Evolutionary conservation across 2,113 vertebrate genomes (phyloP), one percentile per base, ranked within the genome.

Genomic region (Rhinogobius similis): DNA sequence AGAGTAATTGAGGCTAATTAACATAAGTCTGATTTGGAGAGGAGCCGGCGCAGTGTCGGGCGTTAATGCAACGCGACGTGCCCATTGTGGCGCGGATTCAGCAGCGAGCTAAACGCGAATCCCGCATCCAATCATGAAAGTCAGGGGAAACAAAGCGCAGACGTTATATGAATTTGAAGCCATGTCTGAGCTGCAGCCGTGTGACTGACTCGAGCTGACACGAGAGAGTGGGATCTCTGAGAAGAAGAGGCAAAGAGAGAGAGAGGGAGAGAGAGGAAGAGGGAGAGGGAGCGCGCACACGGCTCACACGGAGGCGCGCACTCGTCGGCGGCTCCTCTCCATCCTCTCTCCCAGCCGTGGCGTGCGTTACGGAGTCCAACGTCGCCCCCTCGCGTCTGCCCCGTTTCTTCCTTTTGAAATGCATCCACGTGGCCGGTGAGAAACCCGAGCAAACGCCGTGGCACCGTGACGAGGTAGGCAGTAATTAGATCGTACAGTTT

Each of bases 171-270:
- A 62, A 89, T 90, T 90, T 86, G 21, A 81, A 86, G 48, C 86
- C 85, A 78, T 85, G 83, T 90, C 89, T 87, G 87, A 85, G 85
- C 80, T 63, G 85, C 72, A 85, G 81, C 82, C 78, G 82, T 89
- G 89, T 89, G 87, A 91, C 89, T 83, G 87, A 91, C 90, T 89
- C 68, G 65, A 85, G 81, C 75, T 90, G 89, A 89, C 89, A 89
- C 80, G 24, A 70, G 66, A 72, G 66, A 82, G 86, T 72, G 32
- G 73, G 76, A 78, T 69, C 79, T 72, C 56, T 1, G 71, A 72
- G 72, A 61, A 7, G 18, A 68, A n/a, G 27, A 36, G 58, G 20
- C 1, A 44, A 21, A 23, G 50, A 53, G 52, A 27, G 53, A 5
- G 24, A 56, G 23, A 32, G 58, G n/a, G 62, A 12, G 39, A 14